Base-by-base conservation (phyloP, 2,113 vertebrate species). In the Sialia sialis region DNA sequence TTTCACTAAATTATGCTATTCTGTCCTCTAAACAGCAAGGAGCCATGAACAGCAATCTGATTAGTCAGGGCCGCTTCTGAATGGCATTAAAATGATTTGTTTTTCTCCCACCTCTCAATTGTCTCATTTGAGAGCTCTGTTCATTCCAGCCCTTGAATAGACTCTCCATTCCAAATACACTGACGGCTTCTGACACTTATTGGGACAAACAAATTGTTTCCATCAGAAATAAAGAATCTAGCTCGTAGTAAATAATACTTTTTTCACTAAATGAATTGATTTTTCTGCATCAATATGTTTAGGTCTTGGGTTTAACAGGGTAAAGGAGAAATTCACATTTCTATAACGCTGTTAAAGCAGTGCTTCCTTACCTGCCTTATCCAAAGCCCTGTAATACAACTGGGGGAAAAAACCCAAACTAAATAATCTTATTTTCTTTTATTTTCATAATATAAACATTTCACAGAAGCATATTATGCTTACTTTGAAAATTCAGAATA, bases 41-140 rank as follows among this genome's bases (percentile, higher is more conserved):
- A 95, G 72, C 82, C 79, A 78, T 19, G 64, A 95, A 93, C 91
- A 82, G 32, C 85, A 89, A 66, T 17, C n/a, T 87, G 94, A 93
- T 94, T 86, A 92, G 89, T 81, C 64, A 88, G 67, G 55, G 64
- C 63, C 56, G 34, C n/a, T 41, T 76, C 81, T 59, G 81, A 94
- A 91, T 41, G 55, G 75, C 82, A 75, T 84, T 83, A 77, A 84
- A 93, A 93, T 88, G 29, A 81, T 90, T 93, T 92, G 82, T 32
- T 93, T 86, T 91, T 80, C 78, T 93, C 56, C 39, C 52, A 74
- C 66, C 51, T 84, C 77, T 88, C 84, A 80, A 68, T 25, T 55
- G 8, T 48, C 74, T 82, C 58, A 63, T 83, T 51, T 83, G 55
- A 89, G 70, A 84, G 18, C 4, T 1, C 22, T 1, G 44, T 34